Evolutionary conservation across 2,888 invertebrate genomes (phyloP).

Genomic region (Phengaris arion): DNA sequence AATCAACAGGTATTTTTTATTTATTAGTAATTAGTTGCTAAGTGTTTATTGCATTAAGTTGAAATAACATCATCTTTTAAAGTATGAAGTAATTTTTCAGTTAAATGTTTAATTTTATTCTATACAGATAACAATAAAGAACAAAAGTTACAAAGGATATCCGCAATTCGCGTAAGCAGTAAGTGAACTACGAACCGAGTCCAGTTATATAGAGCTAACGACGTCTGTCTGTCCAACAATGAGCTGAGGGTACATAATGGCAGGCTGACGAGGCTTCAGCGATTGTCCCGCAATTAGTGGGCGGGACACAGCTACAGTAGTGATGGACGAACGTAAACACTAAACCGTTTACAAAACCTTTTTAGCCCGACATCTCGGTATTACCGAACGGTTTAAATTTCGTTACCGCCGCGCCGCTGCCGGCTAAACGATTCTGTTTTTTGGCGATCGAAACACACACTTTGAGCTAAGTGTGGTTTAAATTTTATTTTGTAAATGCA

Average conservation of each 20-base stretch:
- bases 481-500: background rate
- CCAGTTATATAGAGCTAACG: background rate
- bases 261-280: constrained; percentile 11
- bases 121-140: too few relatives aligned
- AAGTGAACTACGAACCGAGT: background rate
- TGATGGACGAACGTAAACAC: constrained; percentile 12
- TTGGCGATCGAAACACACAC: background rate
- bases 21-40: too few relatives aligned
- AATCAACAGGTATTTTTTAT: background rate
- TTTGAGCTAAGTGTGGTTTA: background rate
- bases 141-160: too few relatives aligned
- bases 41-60: too few relatives aligned
- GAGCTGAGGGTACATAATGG: background rate
- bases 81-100: too few relatives aligned
- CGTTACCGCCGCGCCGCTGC: background rate
- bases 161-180: too few relatives aligned
- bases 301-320: background rate
- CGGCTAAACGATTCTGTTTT: background rate
- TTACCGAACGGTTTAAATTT: constrained; percentile 26
- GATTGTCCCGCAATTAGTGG: constrained; percentile 30
- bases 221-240: constrained; percentile 1
- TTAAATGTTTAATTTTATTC: too few relatives aligned
- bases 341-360: constrained; percentile 24
- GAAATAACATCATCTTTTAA: too few relatives aligned
- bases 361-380: constrained; percentile 15